Percentiles rank a stretch among this genome's conserved stretches.
Evolutionary conservation across 2,113 vertebrate genomes (phyloP).

Genomic region (Phyllostomus hastatus): DNA sequence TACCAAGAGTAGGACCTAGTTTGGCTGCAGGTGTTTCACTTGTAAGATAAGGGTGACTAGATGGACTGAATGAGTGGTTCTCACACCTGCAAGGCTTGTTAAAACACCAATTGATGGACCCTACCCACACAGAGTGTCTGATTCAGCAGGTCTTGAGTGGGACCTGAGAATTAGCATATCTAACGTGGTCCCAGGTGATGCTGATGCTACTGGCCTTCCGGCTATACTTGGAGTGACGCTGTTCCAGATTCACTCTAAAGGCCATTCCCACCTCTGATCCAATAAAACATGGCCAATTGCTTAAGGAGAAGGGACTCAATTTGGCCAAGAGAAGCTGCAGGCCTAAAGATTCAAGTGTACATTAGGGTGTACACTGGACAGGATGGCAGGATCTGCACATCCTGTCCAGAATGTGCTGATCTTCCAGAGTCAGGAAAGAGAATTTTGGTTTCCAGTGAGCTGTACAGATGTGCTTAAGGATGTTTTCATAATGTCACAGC

Average conservation of each 20-base stretch:
- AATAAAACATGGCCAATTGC: not conserved
- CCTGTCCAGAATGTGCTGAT: not conserved
- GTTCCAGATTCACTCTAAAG: not conserved
- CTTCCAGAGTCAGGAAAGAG: not conserved
- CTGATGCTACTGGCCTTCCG: not conserved
- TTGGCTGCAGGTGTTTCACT: not conserved
- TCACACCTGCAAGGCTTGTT: not conserved
- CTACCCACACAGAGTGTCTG: not conserved
- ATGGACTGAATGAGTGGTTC: not conserved
- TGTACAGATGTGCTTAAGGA: not conserved
- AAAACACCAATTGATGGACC: not conserved
- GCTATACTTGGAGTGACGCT: not conserved
- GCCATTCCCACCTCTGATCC: not conserved
- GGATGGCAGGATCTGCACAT: no score
- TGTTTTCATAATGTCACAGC: not conserved
- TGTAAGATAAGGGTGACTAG: not conserved
- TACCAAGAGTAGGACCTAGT: not conserved
- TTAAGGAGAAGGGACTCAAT: not conserved
- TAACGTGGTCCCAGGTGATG: not conserved
- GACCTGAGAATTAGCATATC: not conserved
- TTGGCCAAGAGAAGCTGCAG: not conserved
- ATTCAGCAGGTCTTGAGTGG: not conserved
- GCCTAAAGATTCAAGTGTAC: not conserved
- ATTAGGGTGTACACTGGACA: no score
- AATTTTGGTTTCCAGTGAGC: not conserved